Evolutionary conservation across 2,888 invertebrate genomes (phyloP), one percentile per base, ranked within the genome.

Genomic region (Bhutanitis thaidina): DNA sequence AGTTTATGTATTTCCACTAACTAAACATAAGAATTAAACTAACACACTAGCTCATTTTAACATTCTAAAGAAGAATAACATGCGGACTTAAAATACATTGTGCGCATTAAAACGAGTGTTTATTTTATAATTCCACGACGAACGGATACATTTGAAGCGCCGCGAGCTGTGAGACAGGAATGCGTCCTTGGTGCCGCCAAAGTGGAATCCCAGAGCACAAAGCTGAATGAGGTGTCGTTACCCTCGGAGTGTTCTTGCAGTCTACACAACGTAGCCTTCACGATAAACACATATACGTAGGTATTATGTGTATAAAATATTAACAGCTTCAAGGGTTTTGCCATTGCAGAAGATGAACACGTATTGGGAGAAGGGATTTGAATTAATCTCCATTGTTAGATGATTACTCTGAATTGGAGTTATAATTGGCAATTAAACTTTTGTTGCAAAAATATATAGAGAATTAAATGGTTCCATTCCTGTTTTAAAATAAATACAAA

Each of bases 161-260:
- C 16, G 12, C 41, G 36, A 40, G 36, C 34, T 13, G n/a, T n/a
- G 39, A 13, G 25, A 39, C 39, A 12, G 43, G 49, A 49, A 49
- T 43, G 49, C 43, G 43, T 43, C 49, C 49, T 49, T 49, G 49
- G 15, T 15, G 29, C 29, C 37, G 37, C 5, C 41, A 15, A 14
- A 36, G 41, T 35, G 49, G 35, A 25, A n/a, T 16, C 34, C 35
- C 13, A 13, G 34, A n/a, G 35, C 36, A 45, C 36, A 45, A 45
- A 45, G 44, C 48, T 43, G 41, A 36, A 41, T 36, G 38, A 32
- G 39, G 37, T 49, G 49, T 49, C 49, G 43, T 49, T 49, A 49
- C 49, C 49, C 49, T 37, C 46, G 12, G n/a, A 27, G 39, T 13
- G 13, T 12, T 13, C 14, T 25, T 14, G 20, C 32, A 16, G 39